phyloP scores from a whole-genome alignment of 2,797 vertebrate genomes.

The Pipistrellus pipistrellus region DNA sequence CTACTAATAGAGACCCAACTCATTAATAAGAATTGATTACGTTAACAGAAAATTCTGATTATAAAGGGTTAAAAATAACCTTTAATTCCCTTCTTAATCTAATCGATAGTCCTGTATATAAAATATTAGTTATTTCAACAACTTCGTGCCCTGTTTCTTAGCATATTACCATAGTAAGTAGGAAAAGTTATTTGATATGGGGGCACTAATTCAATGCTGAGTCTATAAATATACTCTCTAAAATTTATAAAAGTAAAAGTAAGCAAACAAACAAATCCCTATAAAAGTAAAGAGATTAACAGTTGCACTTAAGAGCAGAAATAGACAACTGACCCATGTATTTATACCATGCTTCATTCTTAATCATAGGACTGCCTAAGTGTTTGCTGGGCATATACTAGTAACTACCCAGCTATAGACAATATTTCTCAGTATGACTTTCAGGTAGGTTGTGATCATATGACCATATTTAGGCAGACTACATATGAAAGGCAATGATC shows the following conservation, averaged over 20 bases:
- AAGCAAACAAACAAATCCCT: background rate
- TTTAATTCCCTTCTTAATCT: background rate
- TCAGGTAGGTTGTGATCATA: background rate
- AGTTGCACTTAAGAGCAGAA: background rate
- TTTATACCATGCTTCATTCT: background rate
- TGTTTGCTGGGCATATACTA: background rate
- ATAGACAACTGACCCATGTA: background rate
- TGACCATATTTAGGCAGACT: background rate
- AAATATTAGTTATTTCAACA: background rate
- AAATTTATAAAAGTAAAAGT: background rate
- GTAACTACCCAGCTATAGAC: background rate
- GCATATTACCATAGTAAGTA: background rate
- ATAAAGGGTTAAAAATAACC: too few relatives aligned
- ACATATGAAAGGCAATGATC: background rate
- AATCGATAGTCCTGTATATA: background rate
- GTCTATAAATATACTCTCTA: background rate
- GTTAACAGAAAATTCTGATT: background rate
- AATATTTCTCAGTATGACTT: background rate
- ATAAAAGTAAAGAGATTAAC: background rate
- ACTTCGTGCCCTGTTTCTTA: fast-evolving
- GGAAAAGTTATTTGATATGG: background rate
- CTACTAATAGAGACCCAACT: background rate
- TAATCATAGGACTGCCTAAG: background rate
- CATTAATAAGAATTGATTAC: background rate
- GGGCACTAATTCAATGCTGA: background rate